Percentiles rank a stretch among this genome's conserved stretches.
Conservation (phyloP, 2,113 vertebrate genomes). For the Felis chaus region DNA sequence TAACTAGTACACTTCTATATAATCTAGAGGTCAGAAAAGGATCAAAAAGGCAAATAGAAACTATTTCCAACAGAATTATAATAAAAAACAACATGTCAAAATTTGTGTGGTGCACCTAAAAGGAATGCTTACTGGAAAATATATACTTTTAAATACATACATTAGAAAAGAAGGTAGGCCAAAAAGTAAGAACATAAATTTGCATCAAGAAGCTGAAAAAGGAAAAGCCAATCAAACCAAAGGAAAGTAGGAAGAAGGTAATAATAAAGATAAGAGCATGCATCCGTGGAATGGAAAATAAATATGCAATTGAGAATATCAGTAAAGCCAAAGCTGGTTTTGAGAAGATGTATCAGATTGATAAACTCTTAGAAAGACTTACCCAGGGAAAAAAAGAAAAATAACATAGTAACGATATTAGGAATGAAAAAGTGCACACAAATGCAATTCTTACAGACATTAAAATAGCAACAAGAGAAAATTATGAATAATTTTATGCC, state of each 20-base stretch:
- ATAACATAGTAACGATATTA: background rate
- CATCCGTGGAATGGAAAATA: background rate
- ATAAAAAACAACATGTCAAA: background rate
- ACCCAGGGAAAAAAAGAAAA: background rate
- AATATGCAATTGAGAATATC: background rate
- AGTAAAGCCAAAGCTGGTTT: background rate
- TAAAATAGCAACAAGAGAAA: background rate
- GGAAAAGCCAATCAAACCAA: background rate
- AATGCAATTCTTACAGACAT: background rate
- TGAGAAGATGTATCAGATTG: background rate
- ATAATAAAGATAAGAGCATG: background rate
- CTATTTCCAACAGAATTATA: background rate
- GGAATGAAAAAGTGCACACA: background rate
- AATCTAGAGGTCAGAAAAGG: background rate
- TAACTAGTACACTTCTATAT: background rate
- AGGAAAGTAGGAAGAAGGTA: background rate
- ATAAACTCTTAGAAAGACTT: background rate
- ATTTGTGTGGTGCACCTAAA: background rate
- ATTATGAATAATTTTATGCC: background rate
- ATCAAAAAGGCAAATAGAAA: background rate
- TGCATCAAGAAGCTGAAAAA: background rate
- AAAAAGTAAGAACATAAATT: too few relatives aligned
- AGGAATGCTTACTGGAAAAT: background rate
- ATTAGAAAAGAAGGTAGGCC: background rate
- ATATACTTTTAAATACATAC: background rate